Base-by-base conservation (phyloP, 92 coral and sea anemone species). In the Desmophyllum pertusum region DNA sequence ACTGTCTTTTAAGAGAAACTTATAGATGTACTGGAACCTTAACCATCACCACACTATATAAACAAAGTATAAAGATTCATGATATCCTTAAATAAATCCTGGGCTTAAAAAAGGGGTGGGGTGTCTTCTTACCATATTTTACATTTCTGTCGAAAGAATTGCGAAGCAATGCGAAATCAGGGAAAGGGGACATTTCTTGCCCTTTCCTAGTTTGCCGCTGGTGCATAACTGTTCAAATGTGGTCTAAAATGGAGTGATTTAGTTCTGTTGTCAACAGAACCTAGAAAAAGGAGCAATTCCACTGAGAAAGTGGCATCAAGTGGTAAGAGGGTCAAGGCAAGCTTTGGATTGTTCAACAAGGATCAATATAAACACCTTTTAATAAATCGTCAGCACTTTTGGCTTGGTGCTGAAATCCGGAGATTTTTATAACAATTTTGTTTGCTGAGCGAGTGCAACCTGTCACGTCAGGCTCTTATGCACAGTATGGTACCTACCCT, bases 91-190 rank as follows among this genome's bases (percentile, higher is more conserved):
- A 67, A 4, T 37, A 67, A 67, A 67, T 67, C 73, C 73, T 37
- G 45, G 45, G 39, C 10, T 6, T 35, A 36, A 38, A 37, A 15
- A 29, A 36, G 41, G n/a, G 27, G 33, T 36, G 41, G 42, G 38
- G 71, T 31, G 23, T 35, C 41, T 17, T 19, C 25, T 67, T 67
- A 25, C 42, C 43, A 67, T 67, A 67, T 7, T 67, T 67, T 3
- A 38, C 10, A 67, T 67, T 67, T 67, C 73, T 67, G 41, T 35
- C 25, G 25, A 67, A 19, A 67, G 73, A 67, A 67, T 36, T 67
- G n/a, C 8, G 42, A 15, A 66, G 42, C 42, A 8, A 15, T 36
- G 45, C 72, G 8, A 67, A 33, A 35, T 10, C 11, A 18, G 0
- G 23, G 65, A 59, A 59, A 5, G 15, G 17, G 33, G 29, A 25